phyloP scores from a whole-genome alignment of 2,113 vertebrate species.

The Dromaius novaehollandiae region DNA sequence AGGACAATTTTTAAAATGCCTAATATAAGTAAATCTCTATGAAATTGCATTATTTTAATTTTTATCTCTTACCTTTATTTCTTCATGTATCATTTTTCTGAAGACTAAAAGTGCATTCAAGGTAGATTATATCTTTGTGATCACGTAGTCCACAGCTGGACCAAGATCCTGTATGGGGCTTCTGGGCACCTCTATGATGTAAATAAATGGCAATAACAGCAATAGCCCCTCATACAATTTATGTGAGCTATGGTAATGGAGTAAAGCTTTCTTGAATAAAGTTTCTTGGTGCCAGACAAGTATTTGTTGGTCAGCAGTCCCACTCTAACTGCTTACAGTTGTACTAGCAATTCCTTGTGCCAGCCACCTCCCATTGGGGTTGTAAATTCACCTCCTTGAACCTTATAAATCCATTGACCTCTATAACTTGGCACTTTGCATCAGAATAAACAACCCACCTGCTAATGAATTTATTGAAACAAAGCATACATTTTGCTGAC shows the following conservation, averaged over 20 bases:
- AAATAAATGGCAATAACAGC: not conserved
- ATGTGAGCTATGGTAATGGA: not conserved
- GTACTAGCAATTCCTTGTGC: constrained; percentile 4
- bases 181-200: not conserved
- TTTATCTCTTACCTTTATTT: not conserved
- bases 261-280: not conserved
- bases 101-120: not conserved
- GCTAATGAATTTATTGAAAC: constrained; percentile 60
- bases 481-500: constrained; percentile 31
- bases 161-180: not conserved
- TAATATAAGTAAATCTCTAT: not conserved
- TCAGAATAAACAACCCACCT: constrained; percentile 48
- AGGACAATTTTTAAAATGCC: not conserved
- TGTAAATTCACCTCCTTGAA: constrained; percentile 55
- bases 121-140: not conserved
- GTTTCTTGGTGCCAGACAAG: constrained; percentile 26
- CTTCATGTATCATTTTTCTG: not conserved
- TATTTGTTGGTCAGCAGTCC: constrained; percentile 18
- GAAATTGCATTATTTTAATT: not conserved
- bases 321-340: not conserved
- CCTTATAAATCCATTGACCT: constrained; percentile 62
- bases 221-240: not conserved
- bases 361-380: not conserved
- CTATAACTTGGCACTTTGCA: constrained; percentile 42
- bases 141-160: not conserved